Evolutionary conservation across 2,888 invertebrate species (phyloP).

Genomic region (Orchesella flavescens): DNA sequence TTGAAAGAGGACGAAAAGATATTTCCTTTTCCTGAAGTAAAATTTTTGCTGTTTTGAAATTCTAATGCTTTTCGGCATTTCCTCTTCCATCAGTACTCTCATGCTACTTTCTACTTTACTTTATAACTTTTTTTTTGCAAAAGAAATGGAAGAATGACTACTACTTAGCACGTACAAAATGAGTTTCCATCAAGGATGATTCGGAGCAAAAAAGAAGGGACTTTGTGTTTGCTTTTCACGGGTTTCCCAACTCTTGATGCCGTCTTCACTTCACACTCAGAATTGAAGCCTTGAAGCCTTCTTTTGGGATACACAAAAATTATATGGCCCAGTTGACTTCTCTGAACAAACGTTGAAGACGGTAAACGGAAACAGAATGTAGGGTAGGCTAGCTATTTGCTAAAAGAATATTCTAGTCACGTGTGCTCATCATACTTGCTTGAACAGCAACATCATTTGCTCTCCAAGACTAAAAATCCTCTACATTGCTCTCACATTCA

Average conservation of each 20-base stretch:
- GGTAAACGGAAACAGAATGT: conserved; percentile 50
- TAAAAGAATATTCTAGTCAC: conserved; percentile 61
- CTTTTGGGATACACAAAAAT: conserved; percentile 4
- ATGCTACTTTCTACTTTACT: conserved; percentile 1
- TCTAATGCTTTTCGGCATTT: conserved; percentile 34
- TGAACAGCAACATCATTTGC: conserved; percentile 52
- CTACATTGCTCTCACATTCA: conserved; percentile 12
- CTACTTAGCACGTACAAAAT: conserved; percentile 55
- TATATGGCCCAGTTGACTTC: conserved; percentile 13
- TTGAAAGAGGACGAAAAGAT: conserved; percentile 21
- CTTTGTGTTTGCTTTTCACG: background rate
- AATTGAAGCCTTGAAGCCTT: conserved; percentile 23
- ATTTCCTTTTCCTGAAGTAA: conserved; percentile 25
- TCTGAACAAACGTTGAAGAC: background rate
- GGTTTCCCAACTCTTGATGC: too few species aligned
- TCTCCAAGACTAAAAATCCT: conserved; percentile 4
- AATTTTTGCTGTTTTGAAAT: conserved; percentile 37
- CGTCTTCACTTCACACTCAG: too few species aligned
- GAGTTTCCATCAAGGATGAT: conserved; percentile 53
- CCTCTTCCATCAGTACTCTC: background rate
- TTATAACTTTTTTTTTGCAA: conserved; percentile 12
- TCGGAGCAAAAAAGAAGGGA: background rate
- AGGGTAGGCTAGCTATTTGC: conserved; percentile 34
- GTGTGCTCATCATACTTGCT: conserved; percentile 61
- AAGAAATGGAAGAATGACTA: conserved; percentile 15